A percentile compares a stretch with the other conserved stretches of the same genome.
These are phyloP conservation scores for Ursus arctos DNA, from an alignment of 2,113 vertebrate species.

Conservation along the genomic window DNA sequence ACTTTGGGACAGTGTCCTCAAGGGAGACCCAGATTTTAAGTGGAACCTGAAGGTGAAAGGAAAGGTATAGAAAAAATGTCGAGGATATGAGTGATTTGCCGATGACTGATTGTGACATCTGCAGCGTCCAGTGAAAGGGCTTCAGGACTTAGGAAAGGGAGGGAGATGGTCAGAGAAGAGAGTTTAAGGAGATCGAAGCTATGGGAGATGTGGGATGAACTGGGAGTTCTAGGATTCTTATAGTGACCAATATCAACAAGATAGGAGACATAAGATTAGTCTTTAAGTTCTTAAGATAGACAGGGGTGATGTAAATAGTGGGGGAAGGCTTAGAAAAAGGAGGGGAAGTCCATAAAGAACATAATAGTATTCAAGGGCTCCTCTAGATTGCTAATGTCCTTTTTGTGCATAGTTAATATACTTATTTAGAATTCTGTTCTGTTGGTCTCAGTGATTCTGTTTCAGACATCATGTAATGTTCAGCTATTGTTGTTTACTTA, in stretches of 20 bases:
- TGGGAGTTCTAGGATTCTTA: neutral
- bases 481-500: neutral
- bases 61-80: neutral
- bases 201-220: neutral
- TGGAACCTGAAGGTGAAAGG: neutral
- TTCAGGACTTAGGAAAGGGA: neutral
- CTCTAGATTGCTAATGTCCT: neutral
- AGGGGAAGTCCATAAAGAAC: neutral
- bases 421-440: neutral
- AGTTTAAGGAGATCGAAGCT: neutral
- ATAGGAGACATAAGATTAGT: neutral
- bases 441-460: conserved; percentile 1
- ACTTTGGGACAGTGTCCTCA: neutral
- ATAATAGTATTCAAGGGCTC: neutral
- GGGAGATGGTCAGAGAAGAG: neutral
- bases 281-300: neutral
- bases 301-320: neutral
- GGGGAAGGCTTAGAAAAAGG: neutral
- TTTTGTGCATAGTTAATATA: neutral
- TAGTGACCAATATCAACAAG: neutral
- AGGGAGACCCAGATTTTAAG: neutral
- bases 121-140: neutral
- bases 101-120: neutral
- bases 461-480: neutral
- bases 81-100: neutral